A percentile compares a stretch with the other conserved stretches of the same genome.
phyloP scores from a whole-genome alignment of 53 echinoderm and acorn worm species.

The Mesocentrotus franciscanus region DNA sequence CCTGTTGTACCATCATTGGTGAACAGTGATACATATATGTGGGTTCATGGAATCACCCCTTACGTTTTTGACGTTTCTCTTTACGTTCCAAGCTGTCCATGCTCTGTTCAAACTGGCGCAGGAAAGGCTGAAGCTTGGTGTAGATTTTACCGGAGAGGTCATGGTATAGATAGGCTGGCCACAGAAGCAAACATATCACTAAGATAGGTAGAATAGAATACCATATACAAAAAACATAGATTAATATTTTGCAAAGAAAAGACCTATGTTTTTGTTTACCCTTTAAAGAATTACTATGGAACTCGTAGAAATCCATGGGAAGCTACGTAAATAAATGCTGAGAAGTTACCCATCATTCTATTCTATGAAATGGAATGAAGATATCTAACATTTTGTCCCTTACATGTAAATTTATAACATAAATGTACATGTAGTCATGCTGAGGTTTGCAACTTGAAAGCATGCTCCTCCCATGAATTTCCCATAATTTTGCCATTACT shows the following conservation, averaged over 20 bases:
- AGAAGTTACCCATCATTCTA: not conserved
- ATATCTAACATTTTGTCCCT: too few relatives aligned
- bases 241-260: not conserved
- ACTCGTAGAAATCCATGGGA: not conserved
- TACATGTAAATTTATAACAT: too few relatives aligned
- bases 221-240: not conserved
- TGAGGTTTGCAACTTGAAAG: too few relatives aligned
- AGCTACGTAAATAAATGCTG: not conserved
- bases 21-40: too few relatives aligned
- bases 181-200: conserved; percentile 83
- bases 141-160: conserved; percentile 77
- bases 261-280: not conserved
- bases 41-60: not conserved
- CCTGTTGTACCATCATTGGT: not conserved
- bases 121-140: conserved; percentile 76
- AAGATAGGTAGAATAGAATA: not conserved
- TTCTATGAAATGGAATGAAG: not conserved
- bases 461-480: too few relatives aligned
- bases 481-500: too few relatives aligned
- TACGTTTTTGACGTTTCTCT: conserved; percentile 73
- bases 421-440: too few relatives aligned
- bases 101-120: conserved; percentile 96
- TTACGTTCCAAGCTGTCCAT: conserved; percentile 75
- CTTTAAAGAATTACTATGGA: not conserved
- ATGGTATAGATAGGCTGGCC: conserved; percentile 85